Percentiles rank a stretch among this genome's conserved stretches.
Evolutionary conservation across 2,113 vertebrate species (phyloP).

Genomic region (Petrocephalus zakoni): DNA sequence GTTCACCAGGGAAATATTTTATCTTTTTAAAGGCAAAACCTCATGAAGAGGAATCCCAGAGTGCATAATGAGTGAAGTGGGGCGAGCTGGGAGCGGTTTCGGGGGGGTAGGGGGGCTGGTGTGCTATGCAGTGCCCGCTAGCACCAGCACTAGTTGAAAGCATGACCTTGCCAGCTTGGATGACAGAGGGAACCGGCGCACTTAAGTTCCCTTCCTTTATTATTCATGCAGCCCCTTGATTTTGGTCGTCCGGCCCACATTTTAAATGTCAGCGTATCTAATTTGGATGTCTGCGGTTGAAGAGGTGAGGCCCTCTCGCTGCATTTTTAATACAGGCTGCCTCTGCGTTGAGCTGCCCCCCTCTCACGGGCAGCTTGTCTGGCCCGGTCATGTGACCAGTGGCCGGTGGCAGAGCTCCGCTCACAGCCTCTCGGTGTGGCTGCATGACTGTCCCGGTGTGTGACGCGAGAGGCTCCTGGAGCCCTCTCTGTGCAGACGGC

Average conservation of each 20-base stretch:
- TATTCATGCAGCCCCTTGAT: constrained; percentile 42
- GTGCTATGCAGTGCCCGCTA: constrained; percentile 26
- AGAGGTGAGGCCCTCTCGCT: constrained; percentile 33
- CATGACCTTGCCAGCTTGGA: constrained; percentile 45
- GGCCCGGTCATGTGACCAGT: neutral
- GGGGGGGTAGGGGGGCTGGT: neutral
- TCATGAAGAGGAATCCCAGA: constrained; percentile 30
- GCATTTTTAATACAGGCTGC: constrained; percentile 39
- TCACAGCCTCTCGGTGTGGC: constrained; percentile 3
- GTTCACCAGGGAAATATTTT: constrained; percentile 16
- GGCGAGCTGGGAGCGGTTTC: neutral
- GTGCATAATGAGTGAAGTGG: constrained; percentile 35
- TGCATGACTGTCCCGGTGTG: neutral
- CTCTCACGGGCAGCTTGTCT: neutral
- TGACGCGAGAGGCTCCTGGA: neutral
- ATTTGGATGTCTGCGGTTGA: constrained; percentile 41
- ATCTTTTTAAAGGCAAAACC: constrained; percentile 21
- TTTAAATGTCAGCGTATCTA: constrained; percentile 42
- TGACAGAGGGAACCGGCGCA: constrained; percentile 34
- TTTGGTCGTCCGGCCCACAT: constrained; percentile 39
- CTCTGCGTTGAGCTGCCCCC: constrained; percentile 25
- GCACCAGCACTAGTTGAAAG: constrained; percentile 32
- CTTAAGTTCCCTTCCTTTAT: constrained; percentile 33
- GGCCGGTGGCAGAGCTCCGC: neutral
- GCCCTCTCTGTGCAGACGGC: neutral